Base-by-base conservation (phyloP, 1,140 invertebrate species). In the Zophobas morio region DNA sequence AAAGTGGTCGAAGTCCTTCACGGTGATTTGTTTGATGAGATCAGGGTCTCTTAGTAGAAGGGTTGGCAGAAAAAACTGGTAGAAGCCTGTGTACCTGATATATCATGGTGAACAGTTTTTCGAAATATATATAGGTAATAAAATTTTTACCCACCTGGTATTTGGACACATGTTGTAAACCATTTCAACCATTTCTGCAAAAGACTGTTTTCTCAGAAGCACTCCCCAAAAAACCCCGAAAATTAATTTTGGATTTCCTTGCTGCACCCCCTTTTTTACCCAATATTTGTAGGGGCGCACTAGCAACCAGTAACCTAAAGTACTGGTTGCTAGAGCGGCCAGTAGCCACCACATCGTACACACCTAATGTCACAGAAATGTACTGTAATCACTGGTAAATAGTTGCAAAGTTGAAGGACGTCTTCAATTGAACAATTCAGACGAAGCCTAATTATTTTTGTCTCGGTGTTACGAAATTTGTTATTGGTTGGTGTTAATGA, bases 311-410 rank as follows among this genome's bases (percentile, higher is more conserved):
- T 46, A 46, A 8, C 42, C 42, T 46, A 46, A 46, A 8, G 8
- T 8, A 3, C 3, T 8, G 8, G 8, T 3, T 4, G 42, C 42
- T 4, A 46, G 3, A 46, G 42, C 42, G 42, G 8, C 42, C 42
- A 46, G 3, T 91, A 87, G 81, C 79, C 92, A 70, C 89, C 91
- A 2, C 93, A 93, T 78, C 90, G 91, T 0, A 90, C 90, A 74
- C 92, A 92, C 20, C 20, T 20, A 20, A 20, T 20, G 20, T 20
- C 89, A 89, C 0, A 82, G 92, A 46, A 91, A 90, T 79, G 92
- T 20, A 20, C 20, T 20, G 20, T 92, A 36, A 32, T 49, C 6
- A 47, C 20, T 20, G 20, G 20, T 42, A n/a, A 72, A 4, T 46
- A 8, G 3, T 46, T 3, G 42, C 42, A 3, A 46, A 46, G 42